Evolutionary conservation across 2,888 invertebrate genomes (phyloP).

Genomic region (Parthenolecanium corni): DNA sequence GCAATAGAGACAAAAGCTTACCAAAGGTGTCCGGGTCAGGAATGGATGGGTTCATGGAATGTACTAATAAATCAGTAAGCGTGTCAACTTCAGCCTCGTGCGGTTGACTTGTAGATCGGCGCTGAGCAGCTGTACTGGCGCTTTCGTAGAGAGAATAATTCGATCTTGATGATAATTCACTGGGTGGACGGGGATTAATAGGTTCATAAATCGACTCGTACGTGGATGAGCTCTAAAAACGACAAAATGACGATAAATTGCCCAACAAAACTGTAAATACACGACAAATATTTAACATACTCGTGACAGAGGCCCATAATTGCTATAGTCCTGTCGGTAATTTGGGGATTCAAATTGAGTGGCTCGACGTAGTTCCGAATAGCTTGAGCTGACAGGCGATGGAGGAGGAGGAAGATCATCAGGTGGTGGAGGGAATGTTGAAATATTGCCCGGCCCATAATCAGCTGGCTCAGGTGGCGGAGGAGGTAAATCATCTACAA

Average conservation of each 20-base stretch:
- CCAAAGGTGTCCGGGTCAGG: conserved; percentile 59
- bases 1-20: too few relatives aligned
- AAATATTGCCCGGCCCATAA: conserved; percentile 39
- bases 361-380: conserved; percentile 72
- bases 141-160: conserved; percentile 51
- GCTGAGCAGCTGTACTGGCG: conserved; percentile 30
- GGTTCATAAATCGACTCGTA: conserved; percentile 87
- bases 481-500: conserved; percentile 48
- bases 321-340: conserved; percentile 45
- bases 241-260: not conserved
- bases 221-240: conserved; percentile 50
- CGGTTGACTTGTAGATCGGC: conserved; percentile 30
- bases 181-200: conserved; percentile 71
- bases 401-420: conserved; percentile 71
- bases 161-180: conserved; percentile 52
- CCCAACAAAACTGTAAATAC: not conserved
- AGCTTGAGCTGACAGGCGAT: conserved; percentile 81
- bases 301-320: conserved; percentile 61
- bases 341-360: conserved; percentile 48
- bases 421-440: conserved; percentile 41
- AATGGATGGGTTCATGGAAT: conserved; percentile 62
- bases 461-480: conserved; percentile 47
- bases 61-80: conserved; percentile 74
- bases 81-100: conserved; percentile 74
- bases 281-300: conserved; percentile 40